Evolutionary conservation across 1,140 invertebrate species (phyloP).

Genomic region (Ceratina calcarata): DNA sequence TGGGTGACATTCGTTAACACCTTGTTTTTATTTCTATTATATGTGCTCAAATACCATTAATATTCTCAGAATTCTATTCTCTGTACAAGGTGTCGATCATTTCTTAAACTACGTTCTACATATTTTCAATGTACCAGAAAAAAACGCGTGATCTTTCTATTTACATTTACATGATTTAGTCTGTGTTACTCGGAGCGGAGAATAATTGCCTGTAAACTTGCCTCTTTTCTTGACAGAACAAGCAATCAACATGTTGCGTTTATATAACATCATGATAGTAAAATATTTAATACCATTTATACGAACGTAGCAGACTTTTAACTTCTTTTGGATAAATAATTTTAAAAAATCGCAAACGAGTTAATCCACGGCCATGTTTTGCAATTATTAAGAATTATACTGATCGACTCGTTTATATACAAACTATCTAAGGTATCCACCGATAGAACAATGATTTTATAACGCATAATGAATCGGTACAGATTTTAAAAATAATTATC

Average conservation of each 20-base stretch:
- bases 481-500: background rate
- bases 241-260: background rate
- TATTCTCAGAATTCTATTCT: background rate
- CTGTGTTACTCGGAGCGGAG: background rate
- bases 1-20: no score
- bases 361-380: conserved; percentile 13
- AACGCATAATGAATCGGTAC: conserved; percentile 1
- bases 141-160: background rate
- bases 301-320: background rate
- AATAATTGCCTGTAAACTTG: background rate
- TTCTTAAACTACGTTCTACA: no score
- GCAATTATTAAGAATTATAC: background rate
- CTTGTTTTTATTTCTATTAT: no score
- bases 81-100: background rate
- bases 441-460: background rate
- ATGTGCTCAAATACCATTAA: no score
- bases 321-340: background rate
- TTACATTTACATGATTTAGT: background rate
- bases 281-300: background rate
- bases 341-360: background rate
- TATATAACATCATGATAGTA: background rate
- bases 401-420: conserved; percentile 41
- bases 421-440: conserved; percentile 15
- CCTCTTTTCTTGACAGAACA: background rate
- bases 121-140: background rate